These are phyloP conservation scores for Glaucomys volans DNA, from an alignment of 2,113 vertebrate genomes.

Conservation along the genomic window DNA sequence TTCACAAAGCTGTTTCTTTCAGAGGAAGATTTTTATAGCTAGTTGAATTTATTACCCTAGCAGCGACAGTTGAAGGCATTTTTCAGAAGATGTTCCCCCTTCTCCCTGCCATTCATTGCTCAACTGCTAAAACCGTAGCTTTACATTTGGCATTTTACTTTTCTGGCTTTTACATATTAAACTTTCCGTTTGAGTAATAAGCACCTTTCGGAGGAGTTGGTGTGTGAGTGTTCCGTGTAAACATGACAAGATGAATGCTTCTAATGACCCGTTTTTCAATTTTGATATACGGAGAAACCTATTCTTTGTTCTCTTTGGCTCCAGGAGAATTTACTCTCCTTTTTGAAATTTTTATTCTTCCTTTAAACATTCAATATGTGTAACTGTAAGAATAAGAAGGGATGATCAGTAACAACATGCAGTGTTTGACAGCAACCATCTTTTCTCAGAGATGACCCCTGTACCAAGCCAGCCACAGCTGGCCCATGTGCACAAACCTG, in stretches of 20 bases:
- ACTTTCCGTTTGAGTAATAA: constrained; percentile 23
- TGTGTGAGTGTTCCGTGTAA: not conserved
- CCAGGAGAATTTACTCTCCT: not conserved
- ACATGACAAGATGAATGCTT: constrained; percentile 5
- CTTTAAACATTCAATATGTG: not conserved
- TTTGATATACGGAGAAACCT: not conserved
- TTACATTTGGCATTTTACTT: not conserved
- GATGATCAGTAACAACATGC: too few species aligned
- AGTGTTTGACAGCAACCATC: not conserved
- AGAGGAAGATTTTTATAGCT: constrained; percentile 4
- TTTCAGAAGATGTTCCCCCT: not conserved
- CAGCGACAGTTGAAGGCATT: constrained; percentile 22
- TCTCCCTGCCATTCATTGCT: not conserved
- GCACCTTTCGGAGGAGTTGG: not conserved
- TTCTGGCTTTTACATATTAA: not conserved
- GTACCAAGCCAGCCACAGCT: not conserved
- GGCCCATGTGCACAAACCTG: not conserved
- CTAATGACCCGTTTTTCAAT: not conserved
- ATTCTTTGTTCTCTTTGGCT: not conserved
- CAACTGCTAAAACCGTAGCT: not conserved
- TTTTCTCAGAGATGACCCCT: not conserved
- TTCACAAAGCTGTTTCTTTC: constrained; percentile 19
- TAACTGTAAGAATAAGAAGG: not conserved
- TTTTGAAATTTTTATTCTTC: not conserved
- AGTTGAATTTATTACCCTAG: constrained; percentile 14